Evolutionary conservation across 1,140 invertebrate species (phyloP), one percentile per base, ranked within the genome.

Genomic region (Macrobrachium rosenbergii): DNA sequence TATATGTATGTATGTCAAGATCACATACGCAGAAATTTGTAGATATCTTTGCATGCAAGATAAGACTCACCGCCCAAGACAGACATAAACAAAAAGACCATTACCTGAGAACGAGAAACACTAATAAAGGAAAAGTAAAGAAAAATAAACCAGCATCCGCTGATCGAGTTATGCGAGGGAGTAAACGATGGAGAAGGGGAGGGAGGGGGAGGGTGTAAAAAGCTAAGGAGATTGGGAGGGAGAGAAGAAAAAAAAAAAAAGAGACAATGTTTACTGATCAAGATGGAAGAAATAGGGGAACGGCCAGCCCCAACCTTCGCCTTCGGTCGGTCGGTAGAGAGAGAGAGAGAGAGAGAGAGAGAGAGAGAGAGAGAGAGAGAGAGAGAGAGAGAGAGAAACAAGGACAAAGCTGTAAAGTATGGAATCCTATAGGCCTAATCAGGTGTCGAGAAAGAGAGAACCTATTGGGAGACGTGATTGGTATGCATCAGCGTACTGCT

Each of bases 351-450:
- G 45, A 52, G 45, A 67, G 23, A n/a, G 19, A 67, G 64, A 28
- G n/a, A 28, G 64, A 67, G n/a, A 28, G n/a, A 28, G 64, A 67
- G 64, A 67, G 64, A 28, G 64, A 76, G 73, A 45, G 43, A 76
- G 43, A 43, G 43, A 43, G 72, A 37, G 14, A 16, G 72, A 28
- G 28, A 43, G 43, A 45, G 73, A 60, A 37, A 80, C 17, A 60
- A 63, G 60, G 78, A 80, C 52, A 60, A 80, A 52, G 28, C 59
- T 37, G 78, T 60, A 52, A 23, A 37, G 17, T 37, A 75, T 75
- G 28, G 28, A 23, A 14, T 43, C 72, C n/a, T 23, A 75, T 37
- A 52, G 52, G 52, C 52, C 52, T 52, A 52, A 52, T 52, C 52
- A 52, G 52, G 52, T 52, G 52, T 52, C 52, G 52, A 52, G 52